Evolutionary conservation across 2,888 invertebrate genomes (phyloP), one percentile per base, ranked within the genome.

Genomic region (Liopterus haemorrhoidalis): DNA sequence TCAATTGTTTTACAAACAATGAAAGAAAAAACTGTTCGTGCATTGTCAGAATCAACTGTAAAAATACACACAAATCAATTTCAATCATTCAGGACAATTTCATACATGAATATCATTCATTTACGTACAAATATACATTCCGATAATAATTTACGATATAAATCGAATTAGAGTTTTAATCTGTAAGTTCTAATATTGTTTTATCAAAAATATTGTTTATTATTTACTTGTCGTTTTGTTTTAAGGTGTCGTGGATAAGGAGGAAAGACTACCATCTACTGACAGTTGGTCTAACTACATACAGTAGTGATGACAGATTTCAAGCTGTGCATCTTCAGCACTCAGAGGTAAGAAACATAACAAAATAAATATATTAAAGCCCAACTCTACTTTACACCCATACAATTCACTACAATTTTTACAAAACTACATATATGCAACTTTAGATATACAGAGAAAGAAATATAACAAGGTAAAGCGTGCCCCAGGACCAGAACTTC

Each of bases 301-400:
- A 91, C 69, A 88, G 88, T 59, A 89, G 88, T 55, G 91, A 92
- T 64, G 88, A 85, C 63, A 75, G 91, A 59, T 91, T 89, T 70
- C 85, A 86, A 62, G 86, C 89, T 33, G 82, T 85, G 56, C 90
- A 91, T 68, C 73, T 87, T 53, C 85, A 86, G 60, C 86, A 89
- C 70, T 86, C 87, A 56, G 88, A 89, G 79, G 86, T 85, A 72
- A 74, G 62, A 40, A 20, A 27, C 11, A 45, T 5, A 16, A 11
- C 5, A 11, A n/a, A 36, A 11, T 11, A 12, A n/a, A 6, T 8
- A 9, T 28, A 28, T 28, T 16, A 16, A 11, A 32, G 9, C 8
- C 1, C 32, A 6, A n/a, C 15, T 18, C 2, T 4, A 14, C 15
- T 32, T 14, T 12, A 32, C 3, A 12, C 15, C 15, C 15, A 32